Evolutionary conservation across 2,888 invertebrate genomes (phyloP), one percentile per base, ranked within the genome.

Genomic region (Cephalotes varians): DNA sequence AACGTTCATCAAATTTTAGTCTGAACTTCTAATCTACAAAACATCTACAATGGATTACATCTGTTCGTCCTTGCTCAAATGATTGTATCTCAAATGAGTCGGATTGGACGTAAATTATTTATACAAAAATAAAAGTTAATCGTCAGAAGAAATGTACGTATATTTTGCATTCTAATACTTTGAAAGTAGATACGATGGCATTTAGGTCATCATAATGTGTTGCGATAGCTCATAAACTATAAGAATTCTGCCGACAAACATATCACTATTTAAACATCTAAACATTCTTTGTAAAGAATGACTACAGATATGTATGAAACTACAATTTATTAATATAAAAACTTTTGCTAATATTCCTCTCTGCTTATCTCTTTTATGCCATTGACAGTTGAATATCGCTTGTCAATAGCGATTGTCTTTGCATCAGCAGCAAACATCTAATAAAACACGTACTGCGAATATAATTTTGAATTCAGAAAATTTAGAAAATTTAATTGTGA

Each of bases 201-300:
- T 51, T 51, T 28, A 34, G 25, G n/a, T 37, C 56, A 49, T n/a
- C 40, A 49, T 28, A 51, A 44, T 31, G 51, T 51, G 40, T 74
- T 37, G n/a, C 72, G 10, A 58, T 72, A 58, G 31, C 12, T 12
- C 5, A 37, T 60, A 80, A n/a, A 40, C 7, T 12, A 58, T 47
- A 80, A 73, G 25, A 34, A 80, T 73, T 89, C 90, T 87, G 86
- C 84, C 90, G 80, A 47, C 37, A 71, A 67, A 86, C 84, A 89
- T 90, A 89, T 89, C 85, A 87, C 84, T 87, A 87, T 51, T 83
- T 37, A 71, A 84, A 86, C 81, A 74, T 76, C 56, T 77, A 73
- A 87, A 69, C 69, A 60, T 85, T 21, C 37, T 86, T 80, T 87
- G 82, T 67, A 69, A 69, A 40, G 12, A 28, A 28, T 54, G 37